A percentile compares a stretch with the other conserved stretches of the same genome.
Evolutionary conservation across 1,140 invertebrate genomes (phyloP).

Genomic region (Drosophila micromelanica): DNA sequence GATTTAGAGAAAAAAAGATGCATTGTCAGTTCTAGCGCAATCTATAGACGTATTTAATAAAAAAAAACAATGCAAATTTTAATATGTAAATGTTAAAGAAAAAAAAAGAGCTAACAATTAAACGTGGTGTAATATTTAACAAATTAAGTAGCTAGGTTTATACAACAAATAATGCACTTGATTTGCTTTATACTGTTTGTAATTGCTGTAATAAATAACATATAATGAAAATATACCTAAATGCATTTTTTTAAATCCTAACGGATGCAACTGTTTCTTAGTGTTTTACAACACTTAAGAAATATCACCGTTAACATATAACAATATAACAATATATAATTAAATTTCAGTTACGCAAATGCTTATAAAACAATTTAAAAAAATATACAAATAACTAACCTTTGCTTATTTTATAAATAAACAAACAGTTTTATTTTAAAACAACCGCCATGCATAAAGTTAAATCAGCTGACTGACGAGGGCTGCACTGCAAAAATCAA

Average conservation of each 20-base stretch:
- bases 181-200: constrained; percentile 40
- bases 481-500: not conserved
- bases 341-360: too few species aligned
- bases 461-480: constrained; percentile 23
- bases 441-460: not conserved
- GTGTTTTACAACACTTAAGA: not conserved
- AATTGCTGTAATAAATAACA: constrained; percentile 48
- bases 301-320: too few species aligned
- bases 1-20: constrained; percentile 9
- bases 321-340: too few species aligned
- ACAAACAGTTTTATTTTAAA: too few species aligned
- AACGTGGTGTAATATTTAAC: constrained; percentile 48
- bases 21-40: constrained; percentile 26
- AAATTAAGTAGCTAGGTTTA: constrained; percentile 43
- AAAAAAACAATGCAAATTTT: not conserved
- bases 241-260: not conserved
- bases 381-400: too few species aligned
- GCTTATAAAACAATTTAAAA: too few species aligned
- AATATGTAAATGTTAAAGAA: constrained; percentile 5
- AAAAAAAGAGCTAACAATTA: constrained; percentile 17
- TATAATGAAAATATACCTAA: not conserved
- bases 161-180: constrained; percentile 37
- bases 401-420: too few species aligned
- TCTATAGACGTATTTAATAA: constrained; percentile 20
- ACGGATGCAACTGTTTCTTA: not conserved